Base-by-base conservation (phyloP, 2,888 invertebrate genomes). In the Himalopsyche kuldschensis region DNA sequence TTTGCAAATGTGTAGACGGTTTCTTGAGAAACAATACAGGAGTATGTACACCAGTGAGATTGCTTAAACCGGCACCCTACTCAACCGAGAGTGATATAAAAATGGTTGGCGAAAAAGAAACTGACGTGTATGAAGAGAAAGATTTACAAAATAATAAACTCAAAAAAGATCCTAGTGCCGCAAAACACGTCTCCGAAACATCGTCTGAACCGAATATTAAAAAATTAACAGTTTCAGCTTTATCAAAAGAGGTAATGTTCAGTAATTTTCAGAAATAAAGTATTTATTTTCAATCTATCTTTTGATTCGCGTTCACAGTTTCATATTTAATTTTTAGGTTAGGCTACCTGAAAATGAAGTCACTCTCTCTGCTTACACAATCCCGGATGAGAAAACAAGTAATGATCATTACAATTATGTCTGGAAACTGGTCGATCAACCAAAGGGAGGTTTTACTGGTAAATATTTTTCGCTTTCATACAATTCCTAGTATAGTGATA, bases 361-460 rank as follows among this genome's bases (percentile, higher is more conserved):
- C 0, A 96, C 95, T 0, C 90, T 98, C 82, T 95, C 95, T 11
- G 98, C 97, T 0, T 96, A 94, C 88, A 96, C 96, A 1, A 93
- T 95, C 24, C 96, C 97, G 8, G 94, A 94, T 86, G 95, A 96
- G 88, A 93, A 94, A 85, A 91, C 93, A 3, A 94, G 94, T 88
- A 94, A 93, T 88, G 94, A 93, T 83, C 95, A 95, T 88, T 98
- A 97, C 89, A 96, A 95, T 88, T 98, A 97, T 90, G 95, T 95
- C 32, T 98, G 98, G 98, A 96, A 95, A 24, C 91, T 98, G 41
- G 93, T 97, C 84, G 95, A 95, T 83, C 96, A 97, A 88, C 97
- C 97, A 0, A 95, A 95, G 86, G 95, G 95, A n/a, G 94, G 94
- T 24, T 94, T 91, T 87, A 92, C 92, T 88, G 92, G 93, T 90